phyloP scores from a whole-genome alignment of 2,797 vertebrate genomes.

The Chloroceryle inda region DNA sequence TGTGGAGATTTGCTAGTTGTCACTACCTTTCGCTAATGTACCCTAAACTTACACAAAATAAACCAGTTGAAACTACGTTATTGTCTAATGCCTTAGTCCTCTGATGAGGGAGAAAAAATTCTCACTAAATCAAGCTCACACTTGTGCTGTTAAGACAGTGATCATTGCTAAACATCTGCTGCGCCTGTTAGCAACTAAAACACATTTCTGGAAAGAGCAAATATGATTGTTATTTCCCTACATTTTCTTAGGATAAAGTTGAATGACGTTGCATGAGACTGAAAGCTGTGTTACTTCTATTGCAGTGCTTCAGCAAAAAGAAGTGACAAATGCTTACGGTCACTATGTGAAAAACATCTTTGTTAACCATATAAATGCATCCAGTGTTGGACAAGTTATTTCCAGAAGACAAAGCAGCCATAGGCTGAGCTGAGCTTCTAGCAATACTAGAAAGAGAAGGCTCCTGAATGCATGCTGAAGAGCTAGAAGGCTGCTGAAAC shows the following conservation, averaged over 20 bases:
- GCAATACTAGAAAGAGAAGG: not conserved
- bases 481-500: conserved; percentile 22
- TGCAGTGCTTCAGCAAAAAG: not conserved
- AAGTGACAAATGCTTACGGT: not conserved
- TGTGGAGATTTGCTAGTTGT: not conserved
- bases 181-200: not conserved
- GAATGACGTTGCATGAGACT: not conserved
- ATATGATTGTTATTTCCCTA: not conserved
- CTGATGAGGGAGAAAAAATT: not conserved
- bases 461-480: not conserved
- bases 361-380: not conserved
- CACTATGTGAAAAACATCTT: not conserved
- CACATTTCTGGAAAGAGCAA: conserved; percentile 1
- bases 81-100: not conserved
- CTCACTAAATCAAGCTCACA: not conserved
- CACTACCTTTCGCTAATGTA: not conserved
- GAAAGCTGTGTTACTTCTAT: not conserved
- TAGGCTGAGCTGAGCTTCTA: not conserved
- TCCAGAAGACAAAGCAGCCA: not conserved
- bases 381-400: not conserved
- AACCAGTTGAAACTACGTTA: not conserved
- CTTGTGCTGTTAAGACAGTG: not conserved
- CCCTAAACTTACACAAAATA: not conserved
- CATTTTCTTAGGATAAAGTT: not conserved
- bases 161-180: not conserved